Evolutionary conservation across 2,888 invertebrate species (phyloP).

Genomic region (Cephus runcator): DNA sequence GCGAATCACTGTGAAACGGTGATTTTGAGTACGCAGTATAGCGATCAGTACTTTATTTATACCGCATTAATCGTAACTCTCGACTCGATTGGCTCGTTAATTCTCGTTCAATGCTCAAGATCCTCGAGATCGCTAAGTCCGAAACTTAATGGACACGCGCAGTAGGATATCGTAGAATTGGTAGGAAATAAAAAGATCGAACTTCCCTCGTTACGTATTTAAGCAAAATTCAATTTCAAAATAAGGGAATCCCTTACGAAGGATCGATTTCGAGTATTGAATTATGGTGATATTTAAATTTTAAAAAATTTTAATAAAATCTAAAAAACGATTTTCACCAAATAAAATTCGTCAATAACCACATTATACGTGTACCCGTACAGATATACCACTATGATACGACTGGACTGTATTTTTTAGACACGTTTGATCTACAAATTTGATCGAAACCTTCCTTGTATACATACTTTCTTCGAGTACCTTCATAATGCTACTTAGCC

Average conservation of each 20-base stretch:
- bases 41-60: neutral
- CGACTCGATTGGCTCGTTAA: conserved; percentile 33
- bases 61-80: neutral
- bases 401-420: neutral
- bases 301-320: neutral
- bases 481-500: neutral
- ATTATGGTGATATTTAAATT: neutral
- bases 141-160: neutral
- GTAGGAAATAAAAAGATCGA: neutral
- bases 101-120: conserved; percentile 37
- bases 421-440: neutral
- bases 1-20: neutral
- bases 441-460: neutral
- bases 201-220: neutral
- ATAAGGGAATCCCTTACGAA: neutral
- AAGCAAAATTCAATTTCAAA: neutral
- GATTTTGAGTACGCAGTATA: neutral
- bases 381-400: no score
- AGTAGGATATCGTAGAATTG: neutral
- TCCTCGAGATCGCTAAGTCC: conserved; percentile 1
- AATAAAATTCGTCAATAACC: no score
- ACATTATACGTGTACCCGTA: no score
- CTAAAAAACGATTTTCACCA: no score
- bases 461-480: neutral
- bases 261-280: neutral